phyloP scores from a whole-genome alignment of 2,797 vertebrate species.

The Sebastes trivittatus region DNA sequence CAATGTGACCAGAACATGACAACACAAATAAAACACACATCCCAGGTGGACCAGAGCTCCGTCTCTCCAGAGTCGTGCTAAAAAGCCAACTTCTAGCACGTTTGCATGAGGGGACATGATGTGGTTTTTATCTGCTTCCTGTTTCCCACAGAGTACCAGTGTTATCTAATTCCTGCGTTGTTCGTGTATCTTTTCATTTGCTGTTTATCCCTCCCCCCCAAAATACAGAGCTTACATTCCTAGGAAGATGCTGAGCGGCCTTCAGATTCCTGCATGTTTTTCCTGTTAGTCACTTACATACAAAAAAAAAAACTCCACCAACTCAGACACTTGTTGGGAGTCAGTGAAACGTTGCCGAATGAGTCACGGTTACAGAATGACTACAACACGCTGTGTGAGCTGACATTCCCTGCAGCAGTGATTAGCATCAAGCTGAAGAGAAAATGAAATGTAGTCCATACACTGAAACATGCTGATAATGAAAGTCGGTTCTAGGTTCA shows the following conservation, averaged over 20 bases:
- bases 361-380: slow-evolving; percentile 52
- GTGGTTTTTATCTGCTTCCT: slow-evolving; percentile 30
- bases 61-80: background rate
- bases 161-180: slow-evolving; percentile 32
- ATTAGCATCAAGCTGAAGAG: slow-evolving; percentile 39
- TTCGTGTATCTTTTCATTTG: slow-evolving; percentile 24
- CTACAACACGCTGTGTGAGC: background rate
- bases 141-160: slow-evolving; percentile 41
- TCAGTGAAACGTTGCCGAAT: slow-evolving; percentile 25
- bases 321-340: slow-evolving; percentile 21
- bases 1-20: background rate
- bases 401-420: slow-evolving; percentile 19
- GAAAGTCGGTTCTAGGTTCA: background rate
- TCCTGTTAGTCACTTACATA: slow-evolving; percentile 11
- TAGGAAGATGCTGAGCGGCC: slow-evolving; percentile 12
- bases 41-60: background rate
- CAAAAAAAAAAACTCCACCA: background rate
- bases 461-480: background rate
- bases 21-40: background rate
- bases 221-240: background rate
- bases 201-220: background rate
- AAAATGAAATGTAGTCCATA: slow-evolving; percentile 6
- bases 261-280: slow-evolving; percentile 18
- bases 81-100: background rate
- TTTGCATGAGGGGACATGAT: slow-evolving; percentile 15